Percentiles rank a stretch among this genome's conserved stretches.
Evolutionary conservation across 2,113 vertebrate species (phyloP).

Genomic region (Ciconia boyciana): DNA sequence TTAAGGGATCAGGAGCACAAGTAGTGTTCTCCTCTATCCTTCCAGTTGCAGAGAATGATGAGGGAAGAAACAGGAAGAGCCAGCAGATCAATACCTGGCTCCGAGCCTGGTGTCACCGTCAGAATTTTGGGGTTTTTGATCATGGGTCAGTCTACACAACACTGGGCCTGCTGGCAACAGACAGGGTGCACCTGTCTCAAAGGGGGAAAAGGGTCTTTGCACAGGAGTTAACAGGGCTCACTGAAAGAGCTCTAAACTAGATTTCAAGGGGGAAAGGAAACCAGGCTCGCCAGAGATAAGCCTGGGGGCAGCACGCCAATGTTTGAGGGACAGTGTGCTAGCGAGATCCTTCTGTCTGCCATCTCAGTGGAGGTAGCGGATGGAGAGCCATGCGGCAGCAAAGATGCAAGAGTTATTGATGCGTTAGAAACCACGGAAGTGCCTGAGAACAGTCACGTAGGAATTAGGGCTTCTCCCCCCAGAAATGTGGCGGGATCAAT

Average conservation of each 20-base stretch:
- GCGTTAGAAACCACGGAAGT: background rate
- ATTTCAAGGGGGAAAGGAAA: background rate
- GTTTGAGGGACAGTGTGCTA: background rate
- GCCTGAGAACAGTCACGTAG: background rate
- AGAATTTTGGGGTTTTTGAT: background rate
- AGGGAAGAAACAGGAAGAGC: background rate
- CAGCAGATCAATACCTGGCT: background rate
- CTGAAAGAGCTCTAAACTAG: background rate
- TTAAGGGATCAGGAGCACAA: background rate
- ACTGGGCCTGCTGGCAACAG: background rate
- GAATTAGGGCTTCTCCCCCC: background rate
- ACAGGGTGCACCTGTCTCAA: background rate
- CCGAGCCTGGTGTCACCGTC: background rate
- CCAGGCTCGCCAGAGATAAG: background rate
- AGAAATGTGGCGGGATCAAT: background rate
- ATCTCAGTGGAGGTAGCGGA: background rate
- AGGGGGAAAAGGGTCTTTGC: background rate
- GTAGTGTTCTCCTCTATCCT: background rate
- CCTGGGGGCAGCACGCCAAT: background rate
- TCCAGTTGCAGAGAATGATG: background rate
- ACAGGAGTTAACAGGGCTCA: background rate
- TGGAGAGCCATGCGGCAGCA: background rate
- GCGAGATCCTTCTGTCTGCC: background rate
- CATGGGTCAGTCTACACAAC: background rate
- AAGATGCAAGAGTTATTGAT: background rate